A percentile compares a stretch with the other conserved stretches of the same genome.
Evolutionary conservation across 64 coral and sea anemone genomes (phyloP).

Genomic region (Acropora yongei): DNA sequence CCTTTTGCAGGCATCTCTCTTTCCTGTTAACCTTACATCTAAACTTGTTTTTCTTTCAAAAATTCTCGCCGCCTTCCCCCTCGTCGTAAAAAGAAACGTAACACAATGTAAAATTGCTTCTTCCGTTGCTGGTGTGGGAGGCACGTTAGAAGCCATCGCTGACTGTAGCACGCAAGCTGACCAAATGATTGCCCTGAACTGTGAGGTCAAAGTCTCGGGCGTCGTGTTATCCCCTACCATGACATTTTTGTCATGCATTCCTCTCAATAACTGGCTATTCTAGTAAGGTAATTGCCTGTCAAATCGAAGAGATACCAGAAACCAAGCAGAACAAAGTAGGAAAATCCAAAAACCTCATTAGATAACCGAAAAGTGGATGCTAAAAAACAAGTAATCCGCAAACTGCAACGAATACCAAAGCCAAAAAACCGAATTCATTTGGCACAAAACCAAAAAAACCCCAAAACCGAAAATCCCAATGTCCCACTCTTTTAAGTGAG

Average conservation of each 20-base stretch:
- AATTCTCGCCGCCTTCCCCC: neutral
- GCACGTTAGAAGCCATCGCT: neutral
- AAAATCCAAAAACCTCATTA: neutral
- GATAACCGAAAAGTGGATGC: neutral
- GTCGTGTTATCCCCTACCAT: neutral
- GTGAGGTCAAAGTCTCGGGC: neutral
- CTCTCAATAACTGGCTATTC: slow-evolving; percentile 31
- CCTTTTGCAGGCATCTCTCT: slow-evolving; percentile 10
- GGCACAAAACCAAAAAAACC: too few relatives aligned
- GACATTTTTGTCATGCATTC: slow-evolving; percentile 13
- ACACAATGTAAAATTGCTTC: neutral
- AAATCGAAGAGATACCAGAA: slow-evolving; percentile 3
- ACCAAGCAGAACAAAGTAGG: neutral
- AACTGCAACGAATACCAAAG: neutral
- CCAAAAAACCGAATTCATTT: neutral
- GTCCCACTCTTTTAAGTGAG: too few relatives aligned
- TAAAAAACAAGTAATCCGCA: neutral
- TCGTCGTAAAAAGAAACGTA: neutral
- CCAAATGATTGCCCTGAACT: neutral
- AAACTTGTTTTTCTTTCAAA: neutral
- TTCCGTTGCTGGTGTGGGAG: neutral
- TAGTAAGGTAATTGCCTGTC: neutral
- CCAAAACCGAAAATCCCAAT: too few relatives aligned
- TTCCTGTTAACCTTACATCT: neutral
- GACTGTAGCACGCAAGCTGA: neutral